Evolutionary conservation across 2,797 vertebrate species (phyloP), one percentile per base, ranked within the genome.

Genomic region (Percopsis omiscomaycus): DNA sequence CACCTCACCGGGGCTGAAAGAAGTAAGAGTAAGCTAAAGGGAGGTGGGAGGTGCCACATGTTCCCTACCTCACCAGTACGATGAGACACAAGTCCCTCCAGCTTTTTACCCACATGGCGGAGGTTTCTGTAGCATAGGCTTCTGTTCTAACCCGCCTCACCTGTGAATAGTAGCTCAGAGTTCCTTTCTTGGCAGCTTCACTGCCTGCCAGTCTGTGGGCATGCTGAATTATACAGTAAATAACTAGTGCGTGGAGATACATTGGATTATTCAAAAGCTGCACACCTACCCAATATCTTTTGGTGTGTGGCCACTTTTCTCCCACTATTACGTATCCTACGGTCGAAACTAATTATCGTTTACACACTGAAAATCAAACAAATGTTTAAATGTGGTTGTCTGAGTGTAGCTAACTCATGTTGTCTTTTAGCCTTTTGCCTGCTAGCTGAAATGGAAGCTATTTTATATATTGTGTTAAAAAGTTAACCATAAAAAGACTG

Each of bases 11-110:
- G 77, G 62, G 84, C 81, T 78, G 79, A 87, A 80, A 61, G 72
- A 88, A 89, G 84, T 84, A 87, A 87, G 83, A 74, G 68, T 75
- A 87, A 80, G 85, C 84, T 83, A 81, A 22, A 22, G 22, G 22
- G 22, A 22, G 22, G 22, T 83, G 71, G 83, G 78, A 89, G 86
- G 78, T 87, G 85, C 84, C 88, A 68, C 59, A 78, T 84, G 86
- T 87, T 78, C 79, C 81, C 83, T 82, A 83, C 84, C 75, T 86
- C 77, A 81, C 83, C 78, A 83, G 79, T 75, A 67, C 62, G 53
- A 73, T 79, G 68, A 68, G 71, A 78, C 71, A 82, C 68, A 42
- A 78, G 68, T 77, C 79, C 61, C 61, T n/a, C n/a, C n/a, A n/a
- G 66, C 69, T 66, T 58, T 37, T 37, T 44, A 69, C 68, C 68